Evolutionary conservation across 2,888 invertebrate genomes (phyloP).

Genomic region (Bombylius major): DNA sequence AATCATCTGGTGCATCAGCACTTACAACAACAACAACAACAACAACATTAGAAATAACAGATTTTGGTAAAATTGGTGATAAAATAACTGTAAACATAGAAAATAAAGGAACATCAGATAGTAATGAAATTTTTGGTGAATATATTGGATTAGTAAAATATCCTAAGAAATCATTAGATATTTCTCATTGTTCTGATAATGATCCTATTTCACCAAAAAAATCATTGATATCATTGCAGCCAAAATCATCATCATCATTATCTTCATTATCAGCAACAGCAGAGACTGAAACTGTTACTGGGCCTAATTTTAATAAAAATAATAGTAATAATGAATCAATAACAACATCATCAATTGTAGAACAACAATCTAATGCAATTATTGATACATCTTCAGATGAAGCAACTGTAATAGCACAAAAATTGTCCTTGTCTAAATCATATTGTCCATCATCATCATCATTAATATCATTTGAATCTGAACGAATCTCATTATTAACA

Average conservation of each 20-base stretch:
- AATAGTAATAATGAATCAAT: too few species aligned
- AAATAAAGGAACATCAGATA: neutral
- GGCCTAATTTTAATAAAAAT: too few species aligned
- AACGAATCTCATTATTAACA: neutral
- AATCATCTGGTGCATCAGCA: neutral
- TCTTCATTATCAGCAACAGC: neutral
- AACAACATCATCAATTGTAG: too few species aligned
- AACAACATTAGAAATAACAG: neutral
- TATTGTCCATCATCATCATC: neutral
- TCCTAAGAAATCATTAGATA: too few species aligned
- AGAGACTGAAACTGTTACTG: too few species aligned
- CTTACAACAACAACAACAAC: neutral
- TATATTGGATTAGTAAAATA: neutral
- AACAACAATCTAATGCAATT: neutral
- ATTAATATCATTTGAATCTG: neutral
- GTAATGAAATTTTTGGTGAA: neutral
- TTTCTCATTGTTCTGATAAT: too few species aligned
- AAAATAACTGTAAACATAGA: too few species aligned
- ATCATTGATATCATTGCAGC: neutral
- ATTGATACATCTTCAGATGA: neutral
- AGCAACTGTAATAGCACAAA: neutral
- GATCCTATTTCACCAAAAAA: too few species aligned
- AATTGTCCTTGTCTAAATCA: neutral
- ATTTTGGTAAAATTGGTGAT: too few species aligned
- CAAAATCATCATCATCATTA: neutral